Evolutionary conservation across 2,888 invertebrate species (phyloP).

Genomic region (Linhomoeus sp.): DNA sequence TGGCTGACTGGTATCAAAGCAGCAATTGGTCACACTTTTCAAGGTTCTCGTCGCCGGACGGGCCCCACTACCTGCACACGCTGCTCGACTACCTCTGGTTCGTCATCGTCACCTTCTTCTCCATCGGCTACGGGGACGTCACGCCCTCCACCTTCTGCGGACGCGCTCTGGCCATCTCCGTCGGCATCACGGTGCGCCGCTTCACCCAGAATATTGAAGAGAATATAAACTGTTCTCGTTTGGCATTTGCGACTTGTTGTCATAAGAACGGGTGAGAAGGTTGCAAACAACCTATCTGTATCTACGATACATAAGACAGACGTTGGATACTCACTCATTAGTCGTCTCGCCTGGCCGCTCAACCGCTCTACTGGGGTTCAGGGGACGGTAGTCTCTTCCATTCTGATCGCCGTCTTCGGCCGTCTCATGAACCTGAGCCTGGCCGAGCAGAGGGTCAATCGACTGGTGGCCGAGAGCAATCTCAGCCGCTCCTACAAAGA

Average conservation of each 20-base stretch:
- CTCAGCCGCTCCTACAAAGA: no score
- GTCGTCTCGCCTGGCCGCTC: neutral
- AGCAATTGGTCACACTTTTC: neutral
- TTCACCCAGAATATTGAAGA: neutral
- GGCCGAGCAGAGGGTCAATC: constrained; percentile 99
- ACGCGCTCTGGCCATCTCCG: constrained; percentile 91
- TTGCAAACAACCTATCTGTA: no score
- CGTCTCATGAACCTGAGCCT: constrained; percentile 92
- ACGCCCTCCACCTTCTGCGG: constrained; percentile 99
- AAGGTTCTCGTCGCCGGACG: constrained; percentile 1
- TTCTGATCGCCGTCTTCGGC: constrained; percentile 94
- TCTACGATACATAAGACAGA: neutral
- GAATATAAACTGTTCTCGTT: neutral
- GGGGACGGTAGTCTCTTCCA: constrained; percentile 96
- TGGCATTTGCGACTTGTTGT: neutral
- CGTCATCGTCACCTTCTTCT: constrained; percentile 67
- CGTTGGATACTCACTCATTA: neutral
- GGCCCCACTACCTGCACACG: constrained; percentile 9
- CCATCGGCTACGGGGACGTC: constrained; percentile 94
- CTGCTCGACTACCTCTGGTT: constrained; percentile 23
- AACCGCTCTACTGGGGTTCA: constrained; percentile 30
- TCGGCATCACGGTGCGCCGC: constrained; percentile 84
- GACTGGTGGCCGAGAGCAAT: no score
- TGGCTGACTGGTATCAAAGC: no score
- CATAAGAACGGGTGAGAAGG: no score